Base-by-base conservation (phyloP, 1,140 invertebrate species). In the Macrotrachela quadricornifera region DNA sequence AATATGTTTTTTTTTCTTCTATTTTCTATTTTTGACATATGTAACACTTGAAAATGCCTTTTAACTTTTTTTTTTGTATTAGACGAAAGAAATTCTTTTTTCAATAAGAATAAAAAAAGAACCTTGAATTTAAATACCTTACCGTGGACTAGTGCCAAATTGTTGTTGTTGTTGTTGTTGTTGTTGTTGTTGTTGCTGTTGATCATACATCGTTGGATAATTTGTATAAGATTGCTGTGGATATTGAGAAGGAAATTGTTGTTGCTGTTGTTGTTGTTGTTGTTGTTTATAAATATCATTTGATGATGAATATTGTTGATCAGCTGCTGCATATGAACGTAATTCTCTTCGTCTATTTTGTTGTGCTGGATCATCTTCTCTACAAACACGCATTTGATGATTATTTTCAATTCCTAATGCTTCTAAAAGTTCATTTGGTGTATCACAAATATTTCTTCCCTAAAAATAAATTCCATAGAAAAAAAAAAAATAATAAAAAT, bases 321-420 rank as follows among this genome's bases (percentile, higher is more conserved):
- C n/a, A n/a, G n/a, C n/a, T n/a, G n/a, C n/a, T n/a, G n/a, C n/a
- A 30, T 30, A 4, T 30, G 21, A 30, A 12, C 0, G 43, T 15
- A 12, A 13, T 46, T 46, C 18, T 30, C 49, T 41, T 30, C 21
- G 21, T 30, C 44, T 13, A 40, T 44, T 47, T 10, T 44, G 44
- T 10, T 15, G 6, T 1, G 51, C 44, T 43, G 46, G 16, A 9
- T 53, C 51, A 10, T 44, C 37, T 14, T 53, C 51, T 15, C 51
- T 14, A 16, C 44, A 46, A 13, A 53, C 51, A 13, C 51, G 14
- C 36, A 53, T 53, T 18, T 36, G 51, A 46, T 53, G 45, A 18
- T 53, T 53, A 42, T 53, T 53, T 14, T 53, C 51, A n/a, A 53
- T 36, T 3, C 51, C 51, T 11, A 53, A 15, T n/a, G 46, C 16